A percentile compares a stretch with the other conserved stretches of the same genome.
Evolutionary conservation across 2,113 vertebrate species (phyloP).

Genomic region (Anarhynchus alexandrinus): DNA sequence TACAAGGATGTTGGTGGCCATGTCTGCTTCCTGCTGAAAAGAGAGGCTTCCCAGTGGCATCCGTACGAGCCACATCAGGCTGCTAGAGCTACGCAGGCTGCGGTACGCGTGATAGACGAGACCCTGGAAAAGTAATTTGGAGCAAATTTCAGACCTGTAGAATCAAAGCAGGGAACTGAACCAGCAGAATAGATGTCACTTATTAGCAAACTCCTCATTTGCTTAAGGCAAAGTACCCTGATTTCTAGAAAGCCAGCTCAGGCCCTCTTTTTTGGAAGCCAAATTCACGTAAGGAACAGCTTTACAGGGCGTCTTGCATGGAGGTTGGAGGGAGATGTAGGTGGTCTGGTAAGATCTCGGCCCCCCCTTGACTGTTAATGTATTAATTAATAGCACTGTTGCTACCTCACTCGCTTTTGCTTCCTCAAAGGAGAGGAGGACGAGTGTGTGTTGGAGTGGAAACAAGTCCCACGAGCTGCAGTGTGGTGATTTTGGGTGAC

Average conservation of each 20-base stretch:
- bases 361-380: not conserved
- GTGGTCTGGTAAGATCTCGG: not conserved
- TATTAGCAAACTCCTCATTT: not conserved
- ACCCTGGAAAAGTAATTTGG: not conserved
- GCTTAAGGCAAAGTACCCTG: not conserved
- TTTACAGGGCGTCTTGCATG: not conserved
- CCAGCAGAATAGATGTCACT: not conserved
- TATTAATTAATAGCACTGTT: not conserved
- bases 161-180: not conserved
- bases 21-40: not conserved
- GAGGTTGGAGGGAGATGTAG: not conserved
- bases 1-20: not conserved
- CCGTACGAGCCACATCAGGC: rapidly evolving
- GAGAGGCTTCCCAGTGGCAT: not conserved
- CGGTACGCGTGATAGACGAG: rapidly evolving
- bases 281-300: not conserved
- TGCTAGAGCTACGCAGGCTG: not conserved
- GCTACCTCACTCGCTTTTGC: not conserved
- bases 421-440: not conserved
- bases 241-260: not conserved
- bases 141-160: not conserved
- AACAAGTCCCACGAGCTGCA: not conserved
- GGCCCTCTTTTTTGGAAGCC: not conserved
- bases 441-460: not conserved
- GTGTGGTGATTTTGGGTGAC: not conserved